phyloP scores from a whole-genome alignment of 1,140 invertebrate species.

The Saxidomus purpurata region DNA sequence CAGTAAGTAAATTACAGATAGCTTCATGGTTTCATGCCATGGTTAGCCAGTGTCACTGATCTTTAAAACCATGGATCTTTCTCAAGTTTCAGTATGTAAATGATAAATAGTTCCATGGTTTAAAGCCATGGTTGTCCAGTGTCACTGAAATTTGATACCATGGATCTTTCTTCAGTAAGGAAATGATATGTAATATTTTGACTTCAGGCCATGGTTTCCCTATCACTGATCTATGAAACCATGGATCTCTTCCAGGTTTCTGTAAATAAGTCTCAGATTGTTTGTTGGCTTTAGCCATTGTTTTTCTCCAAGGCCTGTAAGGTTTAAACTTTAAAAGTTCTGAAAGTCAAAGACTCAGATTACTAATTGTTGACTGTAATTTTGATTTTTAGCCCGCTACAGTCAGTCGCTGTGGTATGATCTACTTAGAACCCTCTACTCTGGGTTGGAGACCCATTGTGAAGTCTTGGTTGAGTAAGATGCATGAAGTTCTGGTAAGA shows the following conservation, averaged over 20 bases:
- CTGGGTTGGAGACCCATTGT: constrained; percentile 86
- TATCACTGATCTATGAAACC: constrained; percentile 87
- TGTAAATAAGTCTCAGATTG: too few relatives aligned
- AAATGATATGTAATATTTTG: too few relatives aligned
- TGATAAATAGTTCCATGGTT: too few relatives aligned
- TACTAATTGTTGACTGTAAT: too few relatives aligned
- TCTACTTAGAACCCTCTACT: constrained; percentile 86
- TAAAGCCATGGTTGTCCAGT: too few relatives aligned
- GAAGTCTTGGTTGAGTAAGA: constrained; percentile 84
- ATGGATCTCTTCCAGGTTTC: too few relatives aligned
- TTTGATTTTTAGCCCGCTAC: constrained; percentile 84
- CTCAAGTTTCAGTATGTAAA: constrained; percentile 88
- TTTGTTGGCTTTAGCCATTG: too few relatives aligned
- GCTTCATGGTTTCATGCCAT: too few relatives aligned
- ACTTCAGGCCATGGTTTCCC: too few relatives aligned
- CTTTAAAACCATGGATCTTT: constrained; percentile 87
- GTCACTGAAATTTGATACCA: constrained; percentile 87
- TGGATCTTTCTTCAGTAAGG: constrained; percentile 87
- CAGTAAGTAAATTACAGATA: constrained; percentile 81
- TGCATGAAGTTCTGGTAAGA: constrained; percentile 75
- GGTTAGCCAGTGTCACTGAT: constrained; percentile 87
- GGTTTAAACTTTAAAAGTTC: too few relatives aligned
- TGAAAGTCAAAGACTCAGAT: too few relatives aligned
- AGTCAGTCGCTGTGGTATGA: constrained; percentile 87
- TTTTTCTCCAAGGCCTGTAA: too few relatives aligned